Percentiles rank a stretch among this genome's conserved stretches.
These are phyloP conservation scores for Plagodis dolabraria DNA, from an alignment of 2,888 invertebrate genomes.

Conservation along the genomic window DNA sequence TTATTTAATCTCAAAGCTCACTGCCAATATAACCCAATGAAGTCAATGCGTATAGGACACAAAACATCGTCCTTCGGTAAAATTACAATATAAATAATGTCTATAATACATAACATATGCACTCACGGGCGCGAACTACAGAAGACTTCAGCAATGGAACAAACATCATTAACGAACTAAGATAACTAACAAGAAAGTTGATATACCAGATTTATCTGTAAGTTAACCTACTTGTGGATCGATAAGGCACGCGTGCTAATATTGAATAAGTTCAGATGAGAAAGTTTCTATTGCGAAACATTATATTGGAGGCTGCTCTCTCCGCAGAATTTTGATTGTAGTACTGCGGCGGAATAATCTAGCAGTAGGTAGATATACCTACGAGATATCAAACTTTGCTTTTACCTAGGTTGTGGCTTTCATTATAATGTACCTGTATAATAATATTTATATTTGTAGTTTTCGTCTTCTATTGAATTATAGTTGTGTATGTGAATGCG, in stretches of 20 bases:
- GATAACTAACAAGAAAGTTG: constrained; percentile 28
- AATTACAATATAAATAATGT: no score
- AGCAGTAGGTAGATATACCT: neutral
- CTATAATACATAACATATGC: no score
- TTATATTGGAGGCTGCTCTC: constrained; percentile 72
- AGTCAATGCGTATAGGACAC: no score
- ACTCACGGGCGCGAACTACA: no score
- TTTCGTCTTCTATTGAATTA: no score
- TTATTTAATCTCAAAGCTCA: no score
- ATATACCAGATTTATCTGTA: constrained; percentile 52
- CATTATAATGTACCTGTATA: no score
- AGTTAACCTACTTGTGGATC: constrained; percentile 50
- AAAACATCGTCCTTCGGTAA: no score
- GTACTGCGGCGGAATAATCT: constrained; percentile 46
- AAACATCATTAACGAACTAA: constrained; percentile 37
- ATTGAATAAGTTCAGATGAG: constrained; percentile 80
- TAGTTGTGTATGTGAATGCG: no score
- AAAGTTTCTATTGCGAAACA: constrained; percentile 75
- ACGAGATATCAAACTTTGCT: neutral
- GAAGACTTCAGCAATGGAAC: neutral
- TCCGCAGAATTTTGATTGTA: constrained; percentile 75
- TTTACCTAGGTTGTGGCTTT: no score
- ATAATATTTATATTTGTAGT: no score
- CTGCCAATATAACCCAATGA: no score
- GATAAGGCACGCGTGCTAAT: constrained; percentile 61